phyloP scores from a whole-genome alignment of 2,113 vertebrate genomes.

The Mastomys natalensis region DNA sequence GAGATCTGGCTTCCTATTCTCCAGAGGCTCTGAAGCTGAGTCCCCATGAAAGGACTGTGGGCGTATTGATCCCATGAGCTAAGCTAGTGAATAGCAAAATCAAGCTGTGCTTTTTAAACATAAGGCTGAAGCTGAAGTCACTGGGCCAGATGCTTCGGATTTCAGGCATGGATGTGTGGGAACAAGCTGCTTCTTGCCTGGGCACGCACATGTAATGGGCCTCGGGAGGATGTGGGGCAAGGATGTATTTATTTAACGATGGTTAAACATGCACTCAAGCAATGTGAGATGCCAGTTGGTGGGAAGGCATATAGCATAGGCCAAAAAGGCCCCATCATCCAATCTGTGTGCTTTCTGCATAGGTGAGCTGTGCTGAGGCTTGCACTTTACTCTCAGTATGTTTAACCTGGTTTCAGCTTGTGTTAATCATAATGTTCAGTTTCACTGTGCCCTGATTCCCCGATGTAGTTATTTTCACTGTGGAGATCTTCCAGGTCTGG shows the following conservation, averaged over 20 bases:
- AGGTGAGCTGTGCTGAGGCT: background rate
- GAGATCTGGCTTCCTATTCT: background rate
- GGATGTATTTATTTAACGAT: conserved; percentile 43
- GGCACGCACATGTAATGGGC: conserved; percentile 4
- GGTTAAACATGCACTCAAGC: conserved; percentile 41
- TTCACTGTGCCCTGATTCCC: background rate
- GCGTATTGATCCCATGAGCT: background rate
- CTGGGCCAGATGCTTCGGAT: conserved; percentile 50
- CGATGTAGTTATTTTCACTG: background rate
- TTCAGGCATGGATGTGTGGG: conserved; percentile 15
- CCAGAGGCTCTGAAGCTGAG: background rate
- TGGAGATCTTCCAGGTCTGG: background rate
- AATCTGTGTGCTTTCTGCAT: background rate
- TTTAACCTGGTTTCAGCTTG: background rate
- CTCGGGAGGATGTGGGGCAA: conserved; percentile 20
- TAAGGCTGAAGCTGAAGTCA: conserved; percentile 21
- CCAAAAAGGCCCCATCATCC: background rate
- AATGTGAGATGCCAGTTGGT: conserved; percentile 14
- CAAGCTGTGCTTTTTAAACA: conserved; percentile 32
- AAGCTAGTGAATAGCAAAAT: conserved; percentile 23
- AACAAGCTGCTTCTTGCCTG: conserved; percentile 62
- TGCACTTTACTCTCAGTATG: background rate
- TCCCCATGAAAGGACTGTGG: background rate
- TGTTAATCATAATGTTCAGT: background rate
- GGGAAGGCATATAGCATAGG: background rate